Conservation (phyloP, 1,140 invertebrate genomes). For the Philotrypesis tridentata region DNA sequence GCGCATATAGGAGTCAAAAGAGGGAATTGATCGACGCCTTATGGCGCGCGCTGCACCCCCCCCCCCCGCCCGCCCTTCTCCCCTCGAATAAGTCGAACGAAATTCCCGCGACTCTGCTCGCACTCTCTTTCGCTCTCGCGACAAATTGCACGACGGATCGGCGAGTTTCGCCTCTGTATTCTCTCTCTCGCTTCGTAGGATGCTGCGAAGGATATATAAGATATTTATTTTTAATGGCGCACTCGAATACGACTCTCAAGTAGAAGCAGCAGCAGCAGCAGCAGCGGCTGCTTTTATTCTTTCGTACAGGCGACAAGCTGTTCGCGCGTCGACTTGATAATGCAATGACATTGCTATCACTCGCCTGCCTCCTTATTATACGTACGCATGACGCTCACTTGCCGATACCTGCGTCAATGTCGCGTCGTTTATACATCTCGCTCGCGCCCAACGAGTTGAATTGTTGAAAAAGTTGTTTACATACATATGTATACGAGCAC, state of each 20-base stretch:
- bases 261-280: too few species aligned
- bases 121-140: not conserved
- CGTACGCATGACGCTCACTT: too few species aligned
- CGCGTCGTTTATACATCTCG: too few species aligned
- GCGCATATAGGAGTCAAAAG: not conserved
- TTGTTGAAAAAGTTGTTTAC: too few species aligned
- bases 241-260: not conserved
- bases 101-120: not conserved
- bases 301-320: not conserved
- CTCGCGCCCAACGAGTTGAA: too few species aligned
- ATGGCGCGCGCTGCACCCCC: not conserved
- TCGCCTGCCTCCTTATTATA: not conserved
- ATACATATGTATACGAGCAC: too few species aligned
- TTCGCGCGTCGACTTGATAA: not conserved
- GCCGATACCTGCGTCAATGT: too few species aligned
- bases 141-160: conserved; percentile 3
- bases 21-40: conserved; percentile 35
- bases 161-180: not conserved
- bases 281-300: not conserved
- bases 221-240: not conserved
- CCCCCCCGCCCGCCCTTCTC: too few species aligned
- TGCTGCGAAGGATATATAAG: not conserved
- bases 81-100: conserved; percentile 3
- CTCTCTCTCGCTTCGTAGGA: not conserved
- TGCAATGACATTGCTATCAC: not conserved